Conservation (phyloP, 2,797 vertebrate genomes). For the Leuciscus waleckii region DNA sequence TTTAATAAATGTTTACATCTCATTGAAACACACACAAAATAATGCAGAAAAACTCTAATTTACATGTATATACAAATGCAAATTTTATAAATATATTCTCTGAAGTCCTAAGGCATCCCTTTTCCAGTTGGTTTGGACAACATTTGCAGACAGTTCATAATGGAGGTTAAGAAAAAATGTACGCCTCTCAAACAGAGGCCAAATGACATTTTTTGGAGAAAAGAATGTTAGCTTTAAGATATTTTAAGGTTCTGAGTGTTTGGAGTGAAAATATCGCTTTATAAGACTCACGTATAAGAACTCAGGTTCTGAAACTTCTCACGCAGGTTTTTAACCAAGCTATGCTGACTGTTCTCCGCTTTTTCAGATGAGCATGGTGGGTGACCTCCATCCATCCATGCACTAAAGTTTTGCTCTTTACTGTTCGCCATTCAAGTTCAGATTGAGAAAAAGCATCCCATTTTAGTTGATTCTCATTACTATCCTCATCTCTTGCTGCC, state of each 20-base stretch:
- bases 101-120: constrained; percentile 28
- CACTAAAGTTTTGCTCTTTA: constrained; percentile 50
- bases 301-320: constrained; percentile 92
- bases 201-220: background rate
- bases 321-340: constrained; percentile 88
- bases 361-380: constrained; percentile 64
- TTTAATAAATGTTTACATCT: constrained; percentile 31
- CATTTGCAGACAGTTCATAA: constrained; percentile 20
- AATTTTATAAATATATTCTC: constrained; percentile 43
- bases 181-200: background rate
- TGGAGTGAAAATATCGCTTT: background rate
- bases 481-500: constrained; percentile 65
- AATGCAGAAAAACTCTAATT: constrained; percentile 11
- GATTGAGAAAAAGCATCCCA: constrained; percentile 48
- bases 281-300: constrained; percentile 69
- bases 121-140: constrained; percentile 20
- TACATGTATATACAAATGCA: constrained; percentile 39
- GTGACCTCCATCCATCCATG: constrained; percentile 53
- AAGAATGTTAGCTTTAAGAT: background rate
- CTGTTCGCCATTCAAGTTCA: constrained; percentile 33
- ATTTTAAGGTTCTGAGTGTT: background rate
- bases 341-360: constrained; percentile 71
- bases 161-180: constrained; percentile 7
- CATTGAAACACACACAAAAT: constrained; percentile 19
- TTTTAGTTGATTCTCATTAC: constrained; percentile 53